phyloP scores from a whole-genome alignment of 1,140 invertebrate genomes.

The Tribolium castaneum region DNA sequence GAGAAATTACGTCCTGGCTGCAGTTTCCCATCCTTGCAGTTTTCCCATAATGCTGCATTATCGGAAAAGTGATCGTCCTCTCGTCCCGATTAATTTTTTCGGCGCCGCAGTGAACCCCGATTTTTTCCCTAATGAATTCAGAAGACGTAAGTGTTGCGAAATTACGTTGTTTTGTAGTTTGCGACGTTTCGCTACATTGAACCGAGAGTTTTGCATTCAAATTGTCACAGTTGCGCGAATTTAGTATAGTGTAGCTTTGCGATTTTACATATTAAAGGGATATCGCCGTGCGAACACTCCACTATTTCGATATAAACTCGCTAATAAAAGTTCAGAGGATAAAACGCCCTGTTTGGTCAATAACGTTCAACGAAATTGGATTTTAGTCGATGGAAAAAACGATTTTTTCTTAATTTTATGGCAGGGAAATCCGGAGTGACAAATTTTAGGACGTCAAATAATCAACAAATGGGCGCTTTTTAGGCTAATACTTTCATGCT shows the following conservation, averaged over 20 bases:
- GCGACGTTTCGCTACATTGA: slow-evolving; percentile 33
- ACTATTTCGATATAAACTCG: slow-evolving; percentile 14
- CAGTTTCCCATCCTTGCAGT: not conserved
- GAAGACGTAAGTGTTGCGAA: slow-evolving; percentile 4
- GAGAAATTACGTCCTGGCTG: no score
- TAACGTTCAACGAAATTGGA: slow-evolving; percentile 24
- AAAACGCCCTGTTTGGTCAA: slow-evolving; percentile 19
- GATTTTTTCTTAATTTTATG: not conserved
- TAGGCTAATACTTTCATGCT: not conserved
- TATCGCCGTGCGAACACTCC: slow-evolving; percentile 41
- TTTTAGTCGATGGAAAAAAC: slow-evolving; percentile 7
- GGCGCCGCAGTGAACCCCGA: slow-evolving; percentile 8
- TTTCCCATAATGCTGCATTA: not conserved
- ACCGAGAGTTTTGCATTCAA: slow-evolving; percentile 39
- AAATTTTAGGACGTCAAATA: not conserved
- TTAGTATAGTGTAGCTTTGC: slow-evolving; percentile 9
- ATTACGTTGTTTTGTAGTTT: slow-evolving; percentile 41
- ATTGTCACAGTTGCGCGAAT: slow-evolving; percentile 25
- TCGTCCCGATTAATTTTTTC: not conserved
- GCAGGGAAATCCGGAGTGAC: not conserved
- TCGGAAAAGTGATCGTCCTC: not conserved
- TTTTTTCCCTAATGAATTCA: slow-evolving; percentile 20
- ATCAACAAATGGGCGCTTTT: not conserved
- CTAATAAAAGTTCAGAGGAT: slow-evolving; percentile 34
- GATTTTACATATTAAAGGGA: slow-evolving; percentile 41